Percentiles rank a stretch among this genome's conserved stretches.
Evolutionary conservation across 2,888 invertebrate species (phyloP).

Genomic region (Zeuzera pyrina): DNA sequence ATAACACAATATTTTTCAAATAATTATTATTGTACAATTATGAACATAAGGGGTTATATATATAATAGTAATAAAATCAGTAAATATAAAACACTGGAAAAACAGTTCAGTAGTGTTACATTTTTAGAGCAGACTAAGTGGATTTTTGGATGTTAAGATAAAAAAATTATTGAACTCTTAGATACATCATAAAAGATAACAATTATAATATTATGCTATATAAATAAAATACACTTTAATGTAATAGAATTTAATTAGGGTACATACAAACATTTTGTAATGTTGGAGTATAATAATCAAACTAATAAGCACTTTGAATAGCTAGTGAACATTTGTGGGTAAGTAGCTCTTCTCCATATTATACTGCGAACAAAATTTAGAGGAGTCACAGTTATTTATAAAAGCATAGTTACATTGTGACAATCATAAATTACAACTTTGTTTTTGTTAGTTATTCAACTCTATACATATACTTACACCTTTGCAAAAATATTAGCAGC

Average conservation of each 20-base stretch:
- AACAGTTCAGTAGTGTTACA: too few species aligned
- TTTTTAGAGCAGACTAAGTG: too few species aligned
- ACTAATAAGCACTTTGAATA: slow-evolving; percentile 68
- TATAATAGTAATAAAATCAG: too few species aligned
- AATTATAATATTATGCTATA: too few species aligned
- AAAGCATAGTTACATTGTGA: not conserved
- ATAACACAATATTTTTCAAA: too few species aligned
- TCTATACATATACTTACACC: slow-evolving; percentile 9
- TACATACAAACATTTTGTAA: slow-evolving; percentile 72
- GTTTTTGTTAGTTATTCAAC: slow-evolving; percentile 1
- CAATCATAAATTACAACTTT: not conserved
- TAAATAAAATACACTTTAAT: slow-evolving; percentile 49
- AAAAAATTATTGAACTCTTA: too few species aligned
- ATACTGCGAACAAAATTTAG: slow-evolving; percentile 29
- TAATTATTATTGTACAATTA: too few species aligned
- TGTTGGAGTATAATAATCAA: slow-evolving; percentile 68
- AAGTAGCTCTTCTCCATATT: slow-evolving; percentile 45
- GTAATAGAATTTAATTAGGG: slow-evolving; percentile 71
- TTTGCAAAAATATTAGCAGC: slow-evolving; percentile 16
- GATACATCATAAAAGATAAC: too few species aligned
- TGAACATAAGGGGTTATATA: too few species aligned
- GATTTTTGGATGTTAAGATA: too few species aligned
- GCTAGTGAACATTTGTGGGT: slow-evolving; percentile 55
- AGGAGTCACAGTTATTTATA: slow-evolving; percentile 37
- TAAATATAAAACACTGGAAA: too few species aligned